Evolutionary conservation across 2,888 invertebrate genomes (phyloP).

Genomic region (Philereme transversata): DNA sequence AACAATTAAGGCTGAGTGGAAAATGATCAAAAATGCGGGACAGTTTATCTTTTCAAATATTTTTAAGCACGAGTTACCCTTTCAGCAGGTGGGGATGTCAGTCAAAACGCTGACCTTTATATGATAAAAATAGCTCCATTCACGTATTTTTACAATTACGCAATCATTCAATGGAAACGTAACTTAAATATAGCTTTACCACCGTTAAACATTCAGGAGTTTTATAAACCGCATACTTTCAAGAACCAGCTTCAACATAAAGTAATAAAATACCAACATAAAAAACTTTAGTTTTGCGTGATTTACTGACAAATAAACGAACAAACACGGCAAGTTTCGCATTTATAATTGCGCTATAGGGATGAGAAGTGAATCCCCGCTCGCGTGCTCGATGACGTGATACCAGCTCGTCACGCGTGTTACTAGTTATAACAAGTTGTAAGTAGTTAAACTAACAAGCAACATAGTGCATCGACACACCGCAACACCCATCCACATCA

Average conservation of each 20-base stretch:
- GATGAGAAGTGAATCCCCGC: constrained; percentile 61
- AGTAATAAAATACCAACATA: constrained; percentile 30
- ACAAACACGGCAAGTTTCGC: constrained; percentile 48
- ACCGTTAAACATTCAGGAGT: constrained; percentile 2
- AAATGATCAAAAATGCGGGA: constrained; percentile 11
- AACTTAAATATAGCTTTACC: constrained; percentile 9
- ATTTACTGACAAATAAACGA: constrained; percentile 56
- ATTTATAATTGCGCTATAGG: constrained; percentile 62
- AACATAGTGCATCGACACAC: constrained; percentile 26
- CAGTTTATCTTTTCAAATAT: constrained; percentile 17
- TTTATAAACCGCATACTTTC: constrained; percentile 7
- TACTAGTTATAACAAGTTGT: constrained; percentile 73
- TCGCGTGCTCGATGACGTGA: constrained; percentile 79
- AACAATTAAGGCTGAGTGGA: constrained; percentile 4
- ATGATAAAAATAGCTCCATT: constrained; percentile 27
- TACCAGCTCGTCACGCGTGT: constrained; percentile 77
- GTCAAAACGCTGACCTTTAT: constrained; percentile 32
- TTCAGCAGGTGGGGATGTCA: constrained; percentile 42
- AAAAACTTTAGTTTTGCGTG: constrained; percentile 51
- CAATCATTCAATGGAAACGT: constrained; percentile 16
- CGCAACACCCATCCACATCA: background rate
- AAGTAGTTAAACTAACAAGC: constrained; percentile 73
- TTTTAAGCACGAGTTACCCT: constrained; percentile 34
- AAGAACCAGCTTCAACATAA: constrained; percentile 27
- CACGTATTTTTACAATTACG: constrained; percentile 11